Percentiles rank a stretch among this genome's conserved stretches.
Evolutionary conservation across 1,140 invertebrate genomes (phyloP).

Genomic region (Oedothorax gibbosus): DNA sequence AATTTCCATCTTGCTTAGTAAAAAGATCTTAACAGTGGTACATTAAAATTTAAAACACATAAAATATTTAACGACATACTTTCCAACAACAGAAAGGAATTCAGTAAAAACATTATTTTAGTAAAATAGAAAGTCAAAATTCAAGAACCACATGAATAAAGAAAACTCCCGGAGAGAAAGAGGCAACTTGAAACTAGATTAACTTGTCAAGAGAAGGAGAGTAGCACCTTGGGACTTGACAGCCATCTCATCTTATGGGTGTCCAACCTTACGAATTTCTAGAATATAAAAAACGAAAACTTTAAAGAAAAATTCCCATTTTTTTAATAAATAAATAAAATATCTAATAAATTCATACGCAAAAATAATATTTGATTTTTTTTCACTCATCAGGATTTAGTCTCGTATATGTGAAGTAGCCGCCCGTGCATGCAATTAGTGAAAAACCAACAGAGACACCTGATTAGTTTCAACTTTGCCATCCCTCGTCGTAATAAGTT

Average conservation of each 20-base stretch:
- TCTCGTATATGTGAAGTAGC: constrained; percentile 38
- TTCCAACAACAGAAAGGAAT: too few relatives aligned
- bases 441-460: constrained; percentile 38
- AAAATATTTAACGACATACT: too few relatives aligned
- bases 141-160: constrained; percentile 22
- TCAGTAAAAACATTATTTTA: too few relatives aligned
- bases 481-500: constrained; percentile 25
- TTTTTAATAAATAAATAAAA: not conserved
- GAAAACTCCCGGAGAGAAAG: not conserved
- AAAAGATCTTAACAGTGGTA: too few relatives aligned
- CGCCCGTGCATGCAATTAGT: constrained; percentile 38
- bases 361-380: constrained; percentile 17
- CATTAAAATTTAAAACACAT: too few relatives aligned
- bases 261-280: constrained; percentile 21
- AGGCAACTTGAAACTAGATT: constrained; percentile 34
- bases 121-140: not conserved
- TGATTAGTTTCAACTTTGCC: constrained; percentile 54
- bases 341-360: constrained; percentile 29
- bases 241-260: constrained; percentile 14
- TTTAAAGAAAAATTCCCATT: not conserved
- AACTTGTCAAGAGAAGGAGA: constrained; percentile 14
- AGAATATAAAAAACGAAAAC: constrained; percentile 2
- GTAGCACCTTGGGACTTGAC: constrained; percentile 26
- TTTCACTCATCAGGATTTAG: constrained; percentile 14
- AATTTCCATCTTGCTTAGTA: too few relatives aligned